A percentile compares a stretch with the other conserved stretches of the same genome.
These are phyloP conservation scores for Malurus elegans DNA, from an alignment of 2,113 vertebrate species.

Conservation along the genomic window DNA sequence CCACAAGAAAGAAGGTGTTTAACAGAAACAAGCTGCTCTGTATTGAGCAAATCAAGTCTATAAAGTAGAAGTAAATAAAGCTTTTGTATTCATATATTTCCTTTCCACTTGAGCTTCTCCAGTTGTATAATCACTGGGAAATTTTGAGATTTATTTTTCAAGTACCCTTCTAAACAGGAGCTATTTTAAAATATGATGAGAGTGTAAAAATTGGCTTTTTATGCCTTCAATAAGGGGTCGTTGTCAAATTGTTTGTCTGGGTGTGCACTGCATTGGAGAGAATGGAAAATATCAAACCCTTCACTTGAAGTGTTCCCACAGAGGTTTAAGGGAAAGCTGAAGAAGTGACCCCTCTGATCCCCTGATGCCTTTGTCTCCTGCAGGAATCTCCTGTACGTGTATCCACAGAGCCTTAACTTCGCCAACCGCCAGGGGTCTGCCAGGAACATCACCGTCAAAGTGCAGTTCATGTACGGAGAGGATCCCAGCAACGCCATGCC, in stretches of 20 bases:
- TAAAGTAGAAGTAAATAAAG: neutral
- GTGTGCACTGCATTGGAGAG: neutral
- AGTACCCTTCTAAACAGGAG: neutral
- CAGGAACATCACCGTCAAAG: constrained; percentile 98
- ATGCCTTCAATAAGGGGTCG: neutral
- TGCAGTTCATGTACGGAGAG: constrained; percentile 98
- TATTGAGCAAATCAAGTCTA: neutral
- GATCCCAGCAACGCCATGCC: constrained; percentile 94
- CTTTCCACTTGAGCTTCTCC: neutral
- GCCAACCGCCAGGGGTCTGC: constrained; percentile 98
- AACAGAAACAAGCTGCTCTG: neutral
- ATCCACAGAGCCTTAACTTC: constrained; percentile 97
- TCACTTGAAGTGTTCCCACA: neutral
- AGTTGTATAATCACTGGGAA: neutral
- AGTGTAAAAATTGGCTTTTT: neutral
- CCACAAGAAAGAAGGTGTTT: neutral
- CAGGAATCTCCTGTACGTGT: constrained; percentile 96
- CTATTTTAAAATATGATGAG: neutral
- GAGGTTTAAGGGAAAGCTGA: neutral
- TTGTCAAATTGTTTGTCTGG: neutral
- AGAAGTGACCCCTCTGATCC: neutral
- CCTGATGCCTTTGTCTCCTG: constrained; percentile 23
- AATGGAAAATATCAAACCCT: neutral
- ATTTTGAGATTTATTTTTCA: neutral
- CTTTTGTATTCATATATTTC: neutral